Conservation (phyloP, 2,797 vertebrate species). For the Amniataba percoides region DNA sequence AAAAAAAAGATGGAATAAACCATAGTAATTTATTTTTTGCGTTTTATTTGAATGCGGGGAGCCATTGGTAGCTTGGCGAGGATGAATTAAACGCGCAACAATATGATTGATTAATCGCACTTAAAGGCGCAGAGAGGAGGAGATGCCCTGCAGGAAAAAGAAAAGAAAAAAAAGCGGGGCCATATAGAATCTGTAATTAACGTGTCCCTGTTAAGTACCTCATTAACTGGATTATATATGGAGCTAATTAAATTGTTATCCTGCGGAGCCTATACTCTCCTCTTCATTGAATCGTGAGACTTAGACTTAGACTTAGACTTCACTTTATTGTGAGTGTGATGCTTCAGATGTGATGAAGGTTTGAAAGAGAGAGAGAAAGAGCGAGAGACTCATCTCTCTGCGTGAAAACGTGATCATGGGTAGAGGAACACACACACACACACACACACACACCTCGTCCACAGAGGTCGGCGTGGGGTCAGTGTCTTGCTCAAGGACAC, state of each 20-base stretch:
- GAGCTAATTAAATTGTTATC: conserved; percentile 76
- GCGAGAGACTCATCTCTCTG: conserved; percentile 10
- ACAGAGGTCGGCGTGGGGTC: conserved; percentile 72
- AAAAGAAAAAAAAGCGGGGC: conserved; percentile 46
- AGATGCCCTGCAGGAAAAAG: conserved; percentile 67
- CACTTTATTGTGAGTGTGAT: too few species aligned
- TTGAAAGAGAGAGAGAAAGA: conserved; percentile 9
- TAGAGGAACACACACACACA: neutral
- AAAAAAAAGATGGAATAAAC: neutral
- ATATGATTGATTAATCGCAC: conserved; percentile 58
- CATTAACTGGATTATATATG: conserved; percentile 71
- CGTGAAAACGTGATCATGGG: conserved; percentile 34
- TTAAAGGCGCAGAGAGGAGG: conserved; percentile 29
- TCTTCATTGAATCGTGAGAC: conserved; percentile 56
- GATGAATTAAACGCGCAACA: conserved; percentile 30
- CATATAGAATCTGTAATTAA: conserved; percentile 78
- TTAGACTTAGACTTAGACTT: too few species aligned
- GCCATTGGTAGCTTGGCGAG: too few species aligned
- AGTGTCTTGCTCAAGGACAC: conserved; percentile 80
- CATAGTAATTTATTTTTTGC: neutral
- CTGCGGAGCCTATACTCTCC: conserved; percentile 47
- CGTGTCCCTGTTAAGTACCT: conserved; percentile 65
- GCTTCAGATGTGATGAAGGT: conserved; percentile 44
- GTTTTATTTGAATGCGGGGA: too few species aligned
- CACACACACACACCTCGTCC: neutral